Evolutionary conservation across 2,888 invertebrate genomes (phyloP), one percentile per base, ranked within the genome.

Genomic region (Kuschelorhynchus macadamiae): DNA sequence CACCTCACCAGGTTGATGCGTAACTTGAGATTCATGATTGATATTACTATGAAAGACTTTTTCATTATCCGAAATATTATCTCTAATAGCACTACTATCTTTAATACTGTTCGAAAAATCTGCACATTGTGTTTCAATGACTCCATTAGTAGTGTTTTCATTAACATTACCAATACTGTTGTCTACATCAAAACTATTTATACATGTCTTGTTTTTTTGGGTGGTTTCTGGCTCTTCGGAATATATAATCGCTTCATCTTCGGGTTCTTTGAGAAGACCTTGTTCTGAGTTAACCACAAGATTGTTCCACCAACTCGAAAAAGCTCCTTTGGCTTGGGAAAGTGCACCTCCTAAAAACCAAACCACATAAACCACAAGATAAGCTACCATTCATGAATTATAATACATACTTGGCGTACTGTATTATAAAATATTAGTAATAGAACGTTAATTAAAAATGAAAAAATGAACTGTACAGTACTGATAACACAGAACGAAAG

Each of bases 271-370:
- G 52, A 78, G 77, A 2, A 66, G 12, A 8, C 72, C 72, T 2
- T 80, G 76, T 57, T 84, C 84, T 0, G 84, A 82, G 70, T 86
- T 88, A 16, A 88, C 85, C 14, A 90, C 86, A 49, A 92, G 84
- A 20, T 90, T 90, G 76, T 89, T 92, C 94, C 94, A 95, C 94
- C 94, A 95, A 79, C 89, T 93, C 0, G 93, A 90, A 55, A 95
- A 89, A 0, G 94, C 94, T 12, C 95, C 95, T 80, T 91, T 92
- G 46, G 95, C 95, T 83, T 94, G 93, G n/a, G 93, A 91, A 68
- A 95, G 85, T 42, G 95, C 95, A 30, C 95, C 95, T 74, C 94
- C 93, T 86, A 84, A 49, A 72, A 61, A 42, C 12, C 16, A 49
- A 30, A 30, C 30, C 30, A 30, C n/a, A n/a, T n/a, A n/a, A n/a